Conservation (phyloP, 2,113 vertebrate species). For the Myrmophylax atrothorax region DNA sequence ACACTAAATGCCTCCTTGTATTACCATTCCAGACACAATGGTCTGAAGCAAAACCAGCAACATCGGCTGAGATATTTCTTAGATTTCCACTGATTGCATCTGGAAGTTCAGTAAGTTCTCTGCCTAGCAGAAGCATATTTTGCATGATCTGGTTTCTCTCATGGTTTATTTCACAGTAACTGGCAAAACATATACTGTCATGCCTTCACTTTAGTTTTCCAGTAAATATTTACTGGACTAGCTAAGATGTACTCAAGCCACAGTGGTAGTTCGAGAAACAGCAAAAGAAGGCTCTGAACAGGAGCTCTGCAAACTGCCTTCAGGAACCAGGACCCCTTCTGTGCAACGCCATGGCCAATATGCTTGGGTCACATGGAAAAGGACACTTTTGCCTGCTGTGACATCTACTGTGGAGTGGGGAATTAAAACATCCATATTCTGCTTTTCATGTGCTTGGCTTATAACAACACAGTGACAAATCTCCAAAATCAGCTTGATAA, state of each 20-base stretch:
- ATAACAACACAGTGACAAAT: neutral
- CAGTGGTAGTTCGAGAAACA: neutral
- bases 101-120: neutral
- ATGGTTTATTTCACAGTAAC: neutral
- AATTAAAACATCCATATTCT: neutral
- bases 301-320: neutral
- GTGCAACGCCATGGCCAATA: fast-evolving
- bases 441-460: neutral
- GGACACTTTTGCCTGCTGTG: neutral
- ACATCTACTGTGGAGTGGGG: neutral
- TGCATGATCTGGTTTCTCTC: neutral
- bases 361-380: neutral
- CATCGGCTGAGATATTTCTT: fast-evolving
- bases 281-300: neutral
- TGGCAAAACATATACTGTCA: neutral
- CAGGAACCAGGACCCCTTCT: neutral
- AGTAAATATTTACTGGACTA: neutral
- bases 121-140: neutral
- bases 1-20: neutral
- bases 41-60: neutral
- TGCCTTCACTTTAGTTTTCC: neutral
- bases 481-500: neutral
- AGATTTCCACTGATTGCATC: neutral
- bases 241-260: neutral
- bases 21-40: neutral